These are phyloP conservation scores for Lophochroa leadbeateri DNA, from an alignment of 2,113 vertebrate species.

Conservation along the genomic window DNA sequence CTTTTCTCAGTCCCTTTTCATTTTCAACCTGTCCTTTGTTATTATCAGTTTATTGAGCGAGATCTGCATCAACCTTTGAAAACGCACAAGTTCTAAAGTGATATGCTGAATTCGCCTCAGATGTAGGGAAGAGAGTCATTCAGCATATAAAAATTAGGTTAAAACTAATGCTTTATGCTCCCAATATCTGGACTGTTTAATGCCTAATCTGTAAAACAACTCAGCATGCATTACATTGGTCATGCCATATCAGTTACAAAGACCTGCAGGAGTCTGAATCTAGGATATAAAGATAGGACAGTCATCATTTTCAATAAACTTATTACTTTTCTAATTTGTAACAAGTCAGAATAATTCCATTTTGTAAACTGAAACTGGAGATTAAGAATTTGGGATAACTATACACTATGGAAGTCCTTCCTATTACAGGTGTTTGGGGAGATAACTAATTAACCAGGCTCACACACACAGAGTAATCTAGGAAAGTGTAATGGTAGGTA, in stretches of 20 bases:
- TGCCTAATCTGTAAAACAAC: neutral
- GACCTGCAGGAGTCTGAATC: neutral
- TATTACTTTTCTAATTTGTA: neutral
- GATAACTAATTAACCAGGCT: neutral
- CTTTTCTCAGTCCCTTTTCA: neutral
- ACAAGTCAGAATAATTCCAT: neutral
- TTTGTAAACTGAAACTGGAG: neutral
- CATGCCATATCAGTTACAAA: neutral
- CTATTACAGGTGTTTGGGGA: neutral
- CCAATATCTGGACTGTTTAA: neutral
- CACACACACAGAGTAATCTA: neutral
- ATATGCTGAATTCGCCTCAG: neutral
- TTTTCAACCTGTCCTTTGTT: conserved; percentile 18
- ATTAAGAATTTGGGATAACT: neutral
- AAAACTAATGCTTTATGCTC: neutral
- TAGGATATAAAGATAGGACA: neutral
- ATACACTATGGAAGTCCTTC: neutral
- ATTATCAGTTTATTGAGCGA: neutral
- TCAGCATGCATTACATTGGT: neutral
- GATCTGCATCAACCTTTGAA: conserved; percentile 11
- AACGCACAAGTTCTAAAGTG: neutral
- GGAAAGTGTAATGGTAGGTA: neutral
- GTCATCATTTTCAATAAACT: neutral
- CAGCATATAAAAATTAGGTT: neutral
- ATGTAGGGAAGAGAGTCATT: neutral